Evolutionary conservation across 2,113 vertebrate genomes (phyloP).

Genomic region (Eulacestoma nigropectus): DNA sequence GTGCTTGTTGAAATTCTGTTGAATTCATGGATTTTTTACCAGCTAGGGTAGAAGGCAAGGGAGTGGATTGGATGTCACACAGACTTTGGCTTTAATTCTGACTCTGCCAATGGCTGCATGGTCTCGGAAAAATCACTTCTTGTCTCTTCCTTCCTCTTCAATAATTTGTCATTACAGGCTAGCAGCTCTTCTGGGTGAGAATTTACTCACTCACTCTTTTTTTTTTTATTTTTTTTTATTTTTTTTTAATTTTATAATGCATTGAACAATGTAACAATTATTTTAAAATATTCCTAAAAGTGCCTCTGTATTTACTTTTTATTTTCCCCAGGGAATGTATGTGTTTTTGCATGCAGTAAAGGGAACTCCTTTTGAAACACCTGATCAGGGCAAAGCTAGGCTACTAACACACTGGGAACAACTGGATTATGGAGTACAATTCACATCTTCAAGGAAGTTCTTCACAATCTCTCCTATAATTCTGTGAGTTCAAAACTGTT

Average conservation of each 20-base stretch:
- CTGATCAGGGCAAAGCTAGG: constrained; percentile 95
- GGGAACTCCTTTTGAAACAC: constrained; percentile 97
- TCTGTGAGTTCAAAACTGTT: constrained; percentile 79
- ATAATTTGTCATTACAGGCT: neutral
- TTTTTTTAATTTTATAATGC: neutral
- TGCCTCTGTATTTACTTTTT: neutral
- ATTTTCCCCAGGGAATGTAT: constrained; percentile 88
- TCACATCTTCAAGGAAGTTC: constrained; percentile 97
- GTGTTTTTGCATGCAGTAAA: constrained; percentile 98
- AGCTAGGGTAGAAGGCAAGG: neutral
- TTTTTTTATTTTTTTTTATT: neutral
- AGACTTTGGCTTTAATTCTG: neutral
- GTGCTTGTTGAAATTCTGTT: neutral
- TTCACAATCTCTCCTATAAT: constrained; percentile 98
- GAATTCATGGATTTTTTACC: neutral
- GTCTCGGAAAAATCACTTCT: neutral
- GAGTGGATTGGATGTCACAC: neutral
- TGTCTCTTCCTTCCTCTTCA: neutral
- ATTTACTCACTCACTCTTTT: neutral
- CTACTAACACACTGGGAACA: constrained; percentile 99
- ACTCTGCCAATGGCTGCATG: neutral
- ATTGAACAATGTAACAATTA: neutral
- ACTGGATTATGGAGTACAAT: constrained; percentile 95
- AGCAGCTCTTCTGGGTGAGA: neutral
- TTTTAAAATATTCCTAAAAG: neutral